phyloP scores from a whole-genome alignment of 2,797 vertebrate species.

The Myioborus melanocephalus region DNA sequence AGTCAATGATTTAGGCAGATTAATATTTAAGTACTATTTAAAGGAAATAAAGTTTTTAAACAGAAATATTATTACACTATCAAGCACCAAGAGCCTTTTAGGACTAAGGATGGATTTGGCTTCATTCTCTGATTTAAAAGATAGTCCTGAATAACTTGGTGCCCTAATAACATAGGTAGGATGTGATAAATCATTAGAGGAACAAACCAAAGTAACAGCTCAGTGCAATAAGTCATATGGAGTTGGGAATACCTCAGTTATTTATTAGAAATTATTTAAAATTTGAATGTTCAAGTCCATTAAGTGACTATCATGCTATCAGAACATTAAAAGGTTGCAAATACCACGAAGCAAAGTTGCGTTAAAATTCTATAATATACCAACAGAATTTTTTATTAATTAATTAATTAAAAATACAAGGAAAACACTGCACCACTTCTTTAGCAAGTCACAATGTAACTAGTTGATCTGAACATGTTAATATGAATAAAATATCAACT shows the following conservation, averaged over 20 bases:
- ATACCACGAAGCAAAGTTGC: neutral
- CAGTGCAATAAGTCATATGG: neutral
- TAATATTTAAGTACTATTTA: neutral
- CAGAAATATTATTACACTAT: neutral
- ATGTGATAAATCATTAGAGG: neutral
- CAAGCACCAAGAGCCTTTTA: neutral
- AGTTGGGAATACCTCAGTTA: neutral
- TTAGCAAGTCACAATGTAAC: neutral
- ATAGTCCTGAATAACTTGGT: neutral
- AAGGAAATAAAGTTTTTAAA: neutral
- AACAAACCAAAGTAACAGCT: neutral
- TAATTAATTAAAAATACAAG: neutral
- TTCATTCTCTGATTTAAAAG: neutral
- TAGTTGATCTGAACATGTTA: neutral
- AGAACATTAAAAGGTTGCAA: neutral
- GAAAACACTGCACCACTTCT: neutral
- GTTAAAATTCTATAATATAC: neutral
- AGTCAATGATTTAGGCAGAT: neutral
- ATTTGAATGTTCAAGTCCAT: neutral
- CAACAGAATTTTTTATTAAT: neutral
- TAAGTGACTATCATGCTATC: neutral
- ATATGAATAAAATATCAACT: neutral
- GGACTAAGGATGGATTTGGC: neutral
- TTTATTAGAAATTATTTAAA: neutral
- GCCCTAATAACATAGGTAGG: neutral